phyloP scores from a whole-genome alignment of 2,113 vertebrate species.

The Cephalopterus ornatus region DNA sequence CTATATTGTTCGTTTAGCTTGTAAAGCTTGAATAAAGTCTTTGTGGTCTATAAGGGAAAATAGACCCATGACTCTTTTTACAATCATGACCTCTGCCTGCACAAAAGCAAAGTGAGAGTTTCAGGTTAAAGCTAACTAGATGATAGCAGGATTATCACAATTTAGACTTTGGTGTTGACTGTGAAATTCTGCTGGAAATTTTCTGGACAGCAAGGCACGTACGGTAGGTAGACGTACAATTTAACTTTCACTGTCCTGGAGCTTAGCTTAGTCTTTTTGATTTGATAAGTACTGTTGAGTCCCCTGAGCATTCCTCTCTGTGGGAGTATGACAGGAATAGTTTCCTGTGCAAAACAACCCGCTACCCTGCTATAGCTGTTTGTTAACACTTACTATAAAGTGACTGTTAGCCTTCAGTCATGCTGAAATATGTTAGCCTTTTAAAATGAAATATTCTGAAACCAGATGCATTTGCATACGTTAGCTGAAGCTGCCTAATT shows the following conservation, averaged over 20 bases:
- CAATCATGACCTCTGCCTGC: not conserved
- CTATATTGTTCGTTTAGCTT: not conserved
- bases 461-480: slow-evolving; percentile 9
- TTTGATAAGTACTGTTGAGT: not conserved
- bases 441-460: slow-evolving; percentile 29
- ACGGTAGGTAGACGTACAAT: not conserved
- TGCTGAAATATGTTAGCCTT: slow-evolving; percentile 2
- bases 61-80: not conserved
- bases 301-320: not conserved
- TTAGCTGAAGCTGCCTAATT: slow-evolving; percentile 26
- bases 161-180: not conserved
- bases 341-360: not conserved
- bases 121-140: not conserved
- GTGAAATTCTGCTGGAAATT: not conserved
- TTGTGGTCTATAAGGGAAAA: not conserved
- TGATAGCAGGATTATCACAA: not conserved
- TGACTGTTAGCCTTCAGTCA: not conserved
- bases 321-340: not conserved
- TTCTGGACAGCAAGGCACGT: not conserved
- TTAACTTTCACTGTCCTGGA: not conserved
- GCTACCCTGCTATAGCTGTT: not conserved
- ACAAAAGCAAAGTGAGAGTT: not conserved
- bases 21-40: not conserved
- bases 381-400: not conserved
- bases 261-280: not conserved